Base-by-base conservation (phyloP, 2,888 invertebrate genomes). In the Neria commutata region DNA sequence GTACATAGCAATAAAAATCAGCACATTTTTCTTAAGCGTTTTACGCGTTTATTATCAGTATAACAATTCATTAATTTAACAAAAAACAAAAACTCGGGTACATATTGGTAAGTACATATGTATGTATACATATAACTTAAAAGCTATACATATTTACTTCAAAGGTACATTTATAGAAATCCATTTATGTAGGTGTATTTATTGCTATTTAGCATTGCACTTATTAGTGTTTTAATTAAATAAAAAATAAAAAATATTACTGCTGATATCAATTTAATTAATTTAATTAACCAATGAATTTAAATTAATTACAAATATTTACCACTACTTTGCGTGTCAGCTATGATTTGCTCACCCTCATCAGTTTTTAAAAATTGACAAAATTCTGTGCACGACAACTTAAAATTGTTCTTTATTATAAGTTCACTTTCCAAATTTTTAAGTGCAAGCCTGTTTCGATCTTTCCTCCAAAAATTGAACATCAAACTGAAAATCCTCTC, bases 351-450 rank as follows among this genome's bases (percentile, higher is more conserved):
- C 29, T 29, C 11, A 29, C 6, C 29, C 29, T 29, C 29, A 29
- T 29, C 29, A 29, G 29, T 29, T 29, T 29, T 29, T 29, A 29
- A 29, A 50, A 54, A 54, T 37, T 54, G 37, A 19, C 42, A 42
- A 58, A 54, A 54, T 21, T 52, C 50, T 29, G 29, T 6, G 29
- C 29, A 29, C n/a, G n/a, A n/a, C 2, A 17, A 47, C n/a, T 47
- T 24, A 45, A 46, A 52, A 26, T 54, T 58, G 14, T 50, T 47
- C 46, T 54, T 54, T 17, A 49, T 58, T 33, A 25, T 54, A 11
- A 58, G 26, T n/a, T 59, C 59, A 34, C 59, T 54, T 21, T 58
- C 58, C 45, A 58, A 45, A 19, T 53, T 40, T 58, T 58, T 40
- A 16, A 58, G 48, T 54, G 42, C 29, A 34, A 58, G 49, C 17